Percentiles rank a stretch among this genome's conserved stretches.
Conservation (phyloP, 2,797 vertebrate species). For the Numenius phaeopus region DNA sequence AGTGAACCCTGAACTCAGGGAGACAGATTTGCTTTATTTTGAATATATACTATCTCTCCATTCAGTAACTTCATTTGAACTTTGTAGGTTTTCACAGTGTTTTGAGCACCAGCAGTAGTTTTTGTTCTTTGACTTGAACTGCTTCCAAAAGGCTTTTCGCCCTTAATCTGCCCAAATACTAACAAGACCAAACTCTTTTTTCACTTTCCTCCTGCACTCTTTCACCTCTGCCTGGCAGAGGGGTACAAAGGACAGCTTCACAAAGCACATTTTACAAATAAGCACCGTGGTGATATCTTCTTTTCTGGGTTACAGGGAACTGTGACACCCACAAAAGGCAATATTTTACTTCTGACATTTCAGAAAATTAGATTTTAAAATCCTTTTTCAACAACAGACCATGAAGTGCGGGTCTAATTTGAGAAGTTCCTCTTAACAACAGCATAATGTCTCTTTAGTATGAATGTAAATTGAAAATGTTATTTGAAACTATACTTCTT, state of each 20-base stretch:
- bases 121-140: not conserved
- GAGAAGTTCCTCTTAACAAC: not conserved
- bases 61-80: not conserved
- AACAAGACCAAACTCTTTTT: not conserved
- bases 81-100: not conserved
- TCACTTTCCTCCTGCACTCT: not conserved
- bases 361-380: conserved; percentile 42
- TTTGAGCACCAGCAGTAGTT: not conserved
- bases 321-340: conserved; percentile 25
- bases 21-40: not conserved
- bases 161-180: not conserved
- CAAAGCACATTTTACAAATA: conserved; percentile 13
- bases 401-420: conserved; percentile 5
- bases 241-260: conserved; percentile 33
- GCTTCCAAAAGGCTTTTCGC: not conserved
- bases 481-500: not conserved
- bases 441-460: not conserved
- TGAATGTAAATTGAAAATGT: not conserved
- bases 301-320: not conserved
- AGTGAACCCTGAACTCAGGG: not conserved
- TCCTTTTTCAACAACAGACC: conserved; percentile 8
- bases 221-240: conserved; percentile 3
- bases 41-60: not conserved
- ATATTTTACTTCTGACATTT: conserved; percentile 15
- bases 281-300: not conserved